Percentiles rank a stretch among this genome's conserved stretches.
Conservation (phyloP, 2,888 invertebrate species). For the Thecocarcelia acutangulata region DNA sequence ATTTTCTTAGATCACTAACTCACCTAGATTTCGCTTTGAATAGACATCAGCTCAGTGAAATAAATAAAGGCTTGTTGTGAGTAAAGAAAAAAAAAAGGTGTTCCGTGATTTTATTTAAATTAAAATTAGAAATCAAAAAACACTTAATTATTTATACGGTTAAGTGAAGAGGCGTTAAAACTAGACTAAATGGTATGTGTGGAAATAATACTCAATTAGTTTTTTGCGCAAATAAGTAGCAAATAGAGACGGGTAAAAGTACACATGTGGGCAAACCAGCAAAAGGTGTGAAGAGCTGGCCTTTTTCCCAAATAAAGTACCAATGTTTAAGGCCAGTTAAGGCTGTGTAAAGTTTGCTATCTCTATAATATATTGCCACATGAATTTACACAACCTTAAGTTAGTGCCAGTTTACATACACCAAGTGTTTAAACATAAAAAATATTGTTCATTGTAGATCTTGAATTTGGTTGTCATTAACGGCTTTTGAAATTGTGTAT, state of each 20-base stretch:
- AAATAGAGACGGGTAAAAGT: slow-evolving; percentile 46
- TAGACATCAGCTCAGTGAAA: slow-evolving; percentile 51
- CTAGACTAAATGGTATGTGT: slow-evolving; percentile 62
- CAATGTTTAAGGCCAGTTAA: too few relatives aligned
- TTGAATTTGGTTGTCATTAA: too few relatives aligned
- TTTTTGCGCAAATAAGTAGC: slow-evolving; percentile 21
- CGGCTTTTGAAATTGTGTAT: too few relatives aligned
- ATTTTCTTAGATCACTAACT: slow-evolving; percentile 61
- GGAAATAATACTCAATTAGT: slow-evolving; percentile 51
- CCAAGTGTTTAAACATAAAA: too few relatives aligned
- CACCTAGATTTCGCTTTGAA: slow-evolving; percentile 64
- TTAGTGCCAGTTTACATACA: too few relatives aligned
- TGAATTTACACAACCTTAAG: too few relatives aligned
- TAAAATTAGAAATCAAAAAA: slow-evolving; percentile 55
- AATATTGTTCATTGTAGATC: too few relatives aligned
- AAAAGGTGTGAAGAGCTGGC: slow-evolving; percentile 31
- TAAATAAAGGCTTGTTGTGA: slow-evolving; percentile 66
- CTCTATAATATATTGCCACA: too few relatives aligned
- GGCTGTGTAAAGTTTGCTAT: too few relatives aligned
- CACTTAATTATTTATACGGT: slow-evolving; percentile 61
- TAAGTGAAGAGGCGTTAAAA: slow-evolving; percentile 67
- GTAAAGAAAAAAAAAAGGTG: slow-evolving; percentile 47
- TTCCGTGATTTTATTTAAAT: slow-evolving; percentile 53
- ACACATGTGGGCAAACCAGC: neutral
- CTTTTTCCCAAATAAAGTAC: neutral